Evolutionary conservation across 2,797 vertebrate genomes (phyloP).

Genomic region (Arnoldichthys spilopterus): DNA sequence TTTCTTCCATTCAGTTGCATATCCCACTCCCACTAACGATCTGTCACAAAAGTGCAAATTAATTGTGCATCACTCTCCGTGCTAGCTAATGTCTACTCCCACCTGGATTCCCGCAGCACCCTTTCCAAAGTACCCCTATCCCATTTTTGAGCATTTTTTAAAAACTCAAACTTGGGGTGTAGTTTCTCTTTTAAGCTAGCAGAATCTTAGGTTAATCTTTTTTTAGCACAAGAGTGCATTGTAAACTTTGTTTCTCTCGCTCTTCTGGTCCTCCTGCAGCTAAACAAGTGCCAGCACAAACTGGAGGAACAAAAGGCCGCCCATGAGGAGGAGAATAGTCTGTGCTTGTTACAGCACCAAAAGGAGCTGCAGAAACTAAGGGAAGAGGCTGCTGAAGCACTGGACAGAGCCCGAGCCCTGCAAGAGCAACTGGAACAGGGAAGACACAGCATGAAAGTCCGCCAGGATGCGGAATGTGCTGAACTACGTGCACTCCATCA

Average conservation of each 20-base stretch:
- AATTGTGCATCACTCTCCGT: too few species aligned
- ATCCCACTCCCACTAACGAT: too few species aligned
- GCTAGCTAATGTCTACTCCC: too few species aligned
- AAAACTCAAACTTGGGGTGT: too few species aligned
- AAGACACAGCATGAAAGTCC: constrained; percentile 68
- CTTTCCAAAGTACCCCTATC: too few species aligned
- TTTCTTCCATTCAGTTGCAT: too few species aligned
- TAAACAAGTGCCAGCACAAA: constrained; percentile 75
- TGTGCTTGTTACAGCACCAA: constrained; percentile 69
- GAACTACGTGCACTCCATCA: constrained; percentile 69
- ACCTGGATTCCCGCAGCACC: too few species aligned
- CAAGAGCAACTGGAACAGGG: constrained; percentile 68
- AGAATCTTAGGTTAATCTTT: not conserved
- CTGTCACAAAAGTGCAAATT: too few species aligned
- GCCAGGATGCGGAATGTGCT: constrained; percentile 73
- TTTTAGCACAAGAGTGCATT: not conserved
- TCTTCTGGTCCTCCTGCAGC: constrained; percentile 51
- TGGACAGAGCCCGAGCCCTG: constrained; percentile 62
- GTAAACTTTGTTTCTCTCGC: constrained; percentile 5
- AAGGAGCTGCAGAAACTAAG: constrained; percentile 72
- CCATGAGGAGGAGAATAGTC: constrained; percentile 79
- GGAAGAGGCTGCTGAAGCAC: constrained; percentile 69
- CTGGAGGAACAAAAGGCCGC: constrained; percentile 73
- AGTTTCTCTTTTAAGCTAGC: not conserved
- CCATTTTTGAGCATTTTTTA: too few species aligned